These are phyloP conservation scores for Psittacula derbiana DNA, from an alignment of 2,797 vertebrate genomes.

Conservation along the genomic window DNA sequence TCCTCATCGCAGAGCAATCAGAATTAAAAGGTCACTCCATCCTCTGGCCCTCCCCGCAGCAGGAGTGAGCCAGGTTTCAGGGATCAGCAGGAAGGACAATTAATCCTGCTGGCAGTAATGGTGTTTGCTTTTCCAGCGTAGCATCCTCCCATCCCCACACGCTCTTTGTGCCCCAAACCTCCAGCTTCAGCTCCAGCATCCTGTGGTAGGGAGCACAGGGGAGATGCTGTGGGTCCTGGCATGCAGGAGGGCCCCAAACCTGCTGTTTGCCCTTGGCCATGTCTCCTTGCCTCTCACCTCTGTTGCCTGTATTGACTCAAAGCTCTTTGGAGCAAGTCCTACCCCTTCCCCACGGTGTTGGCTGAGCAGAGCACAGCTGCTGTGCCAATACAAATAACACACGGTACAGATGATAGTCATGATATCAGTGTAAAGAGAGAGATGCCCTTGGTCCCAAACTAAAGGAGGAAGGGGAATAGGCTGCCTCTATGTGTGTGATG, in stretches of 20 bases:
- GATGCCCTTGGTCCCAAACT: neutral
- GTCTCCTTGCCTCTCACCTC: neutral
- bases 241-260: rapidly evolving
- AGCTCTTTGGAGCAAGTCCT: neutral
- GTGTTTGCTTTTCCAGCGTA: neutral
- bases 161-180: neutral
- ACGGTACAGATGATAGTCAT: neutral
- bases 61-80: neutral
- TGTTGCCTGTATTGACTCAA: rapidly evolving
- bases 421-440: rapidly evolving
- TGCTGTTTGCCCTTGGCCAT: neutral
- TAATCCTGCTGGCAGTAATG: neutral
- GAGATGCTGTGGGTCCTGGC: neutral
- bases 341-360: rapidly evolving
- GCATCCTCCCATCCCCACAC: neutral
- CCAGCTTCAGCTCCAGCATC: neutral
- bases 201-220: rapidly evolving
- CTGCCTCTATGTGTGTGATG: rapidly evolving
- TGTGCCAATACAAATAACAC: neutral
- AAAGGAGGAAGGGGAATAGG: too few relatives aligned
- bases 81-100: neutral
- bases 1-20: neutral
- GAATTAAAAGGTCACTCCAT: constrained; percentile 25
- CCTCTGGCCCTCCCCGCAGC: neutral
- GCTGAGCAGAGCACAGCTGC: rapidly evolving